Evolutionary conservation across 1,140 invertebrate genomes (phyloP).

Genomic region (Musca domestica): DNA sequence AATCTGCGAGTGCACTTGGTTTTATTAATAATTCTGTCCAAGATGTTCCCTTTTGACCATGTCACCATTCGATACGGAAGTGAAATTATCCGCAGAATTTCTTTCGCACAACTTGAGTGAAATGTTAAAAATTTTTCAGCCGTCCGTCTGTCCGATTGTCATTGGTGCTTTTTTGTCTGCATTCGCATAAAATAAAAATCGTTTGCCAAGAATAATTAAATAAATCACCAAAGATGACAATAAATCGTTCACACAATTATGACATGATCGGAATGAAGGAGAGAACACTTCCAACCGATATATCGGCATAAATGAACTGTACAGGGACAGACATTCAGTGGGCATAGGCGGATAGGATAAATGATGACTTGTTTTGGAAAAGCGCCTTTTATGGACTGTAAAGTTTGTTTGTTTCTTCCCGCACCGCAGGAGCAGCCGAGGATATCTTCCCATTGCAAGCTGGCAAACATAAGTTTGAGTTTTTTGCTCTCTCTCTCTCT

Average conservation of each 20-base stretch:
- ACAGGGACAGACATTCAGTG: constrained; percentile 4
- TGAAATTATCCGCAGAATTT: constrained; percentile 17
- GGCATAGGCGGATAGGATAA: neutral
- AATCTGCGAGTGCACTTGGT: no score
- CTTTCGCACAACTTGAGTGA: constrained; percentile 10
- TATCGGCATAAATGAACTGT: neutral
- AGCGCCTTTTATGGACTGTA: constrained; percentile 2
- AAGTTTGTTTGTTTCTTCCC: constrained; percentile 19
- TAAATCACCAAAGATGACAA: constrained; percentile 29
- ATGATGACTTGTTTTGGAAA: neutral
- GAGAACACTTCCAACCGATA: neutral
- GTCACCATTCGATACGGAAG: constrained; percentile 22
- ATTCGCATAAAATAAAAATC: neutral
- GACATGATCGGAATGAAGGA: constrained; percentile 24
- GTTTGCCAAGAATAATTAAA: constrained; percentile 25
- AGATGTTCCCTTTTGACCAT: no score
- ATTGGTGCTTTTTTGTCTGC: neutral
- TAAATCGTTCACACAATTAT: constrained; percentile 31
- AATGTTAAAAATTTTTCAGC: constrained; percentile 8
- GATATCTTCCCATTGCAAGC: neutral
- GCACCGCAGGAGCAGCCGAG: constrained; percentile 6
- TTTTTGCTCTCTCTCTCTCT: no score
- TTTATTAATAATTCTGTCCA: no score
- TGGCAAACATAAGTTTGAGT: neutral
- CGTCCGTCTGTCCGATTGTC: neutral